A percentile compares a stretch with the other conserved stretches of the same genome.
Evolutionary conservation across 35 echinoderm and acorn worm genomes (phyloP).

Genomic region (Apostichopus parvimensis): DNA sequence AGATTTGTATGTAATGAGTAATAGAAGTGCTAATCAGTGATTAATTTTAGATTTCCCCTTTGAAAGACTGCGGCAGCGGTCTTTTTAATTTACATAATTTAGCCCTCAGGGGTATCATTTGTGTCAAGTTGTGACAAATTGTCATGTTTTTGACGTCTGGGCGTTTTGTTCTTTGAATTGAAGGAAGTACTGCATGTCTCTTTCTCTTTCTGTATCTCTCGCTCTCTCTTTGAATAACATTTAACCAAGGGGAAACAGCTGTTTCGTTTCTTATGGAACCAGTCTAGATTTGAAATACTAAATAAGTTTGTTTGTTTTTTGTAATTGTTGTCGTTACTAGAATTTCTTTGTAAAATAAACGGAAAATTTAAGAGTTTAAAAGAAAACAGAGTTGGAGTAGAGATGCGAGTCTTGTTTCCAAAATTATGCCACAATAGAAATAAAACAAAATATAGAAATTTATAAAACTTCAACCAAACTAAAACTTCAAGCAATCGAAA

Average conservation of each 20-base stretch:
- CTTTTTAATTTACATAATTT: conserved; percentile 26
- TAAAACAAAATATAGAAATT: too few species aligned
- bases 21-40: background rate
- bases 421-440: too few species aligned
- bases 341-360: background rate
- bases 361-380: too few species aligned
- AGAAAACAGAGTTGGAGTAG: too few species aligned
- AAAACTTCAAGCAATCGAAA: too few species aligned
- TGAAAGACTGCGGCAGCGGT: background rate
- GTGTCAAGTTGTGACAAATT: conserved; percentile 44
- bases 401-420: too few species aligned
- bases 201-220: too few species aligned
- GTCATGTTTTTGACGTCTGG: background rate
- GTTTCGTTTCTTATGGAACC: background rate
- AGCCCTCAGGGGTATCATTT: background rate
- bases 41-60: background rate
- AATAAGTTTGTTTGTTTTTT: background rate
- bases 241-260: conserved; percentile 23
- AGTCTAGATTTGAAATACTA: background rate
- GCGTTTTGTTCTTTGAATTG: background rate
- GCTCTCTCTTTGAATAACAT: background rate
- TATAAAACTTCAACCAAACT: too few species aligned
- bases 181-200: background rate
- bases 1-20: background rate
- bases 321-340: background rate